Conservation (phyloP, 1,140 invertebrate genomes). For the Patella vulgata region DNA sequence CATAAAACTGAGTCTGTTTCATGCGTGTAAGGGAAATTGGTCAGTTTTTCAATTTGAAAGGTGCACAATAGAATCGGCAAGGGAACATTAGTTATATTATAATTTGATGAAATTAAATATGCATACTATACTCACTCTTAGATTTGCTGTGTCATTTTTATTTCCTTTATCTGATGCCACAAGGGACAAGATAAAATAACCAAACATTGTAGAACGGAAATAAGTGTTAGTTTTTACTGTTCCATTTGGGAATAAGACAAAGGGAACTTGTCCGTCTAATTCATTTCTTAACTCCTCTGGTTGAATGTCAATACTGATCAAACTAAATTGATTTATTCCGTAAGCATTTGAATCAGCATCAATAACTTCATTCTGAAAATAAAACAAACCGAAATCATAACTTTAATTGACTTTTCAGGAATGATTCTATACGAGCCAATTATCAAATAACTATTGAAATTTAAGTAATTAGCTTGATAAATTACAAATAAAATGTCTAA, state of each 20-base stretch:
- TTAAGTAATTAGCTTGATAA: not conserved
- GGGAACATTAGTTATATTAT: not conserved
- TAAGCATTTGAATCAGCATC: slow-evolving; percentile 84
- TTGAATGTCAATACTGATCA: slow-evolving; percentile 79
- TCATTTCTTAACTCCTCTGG: slow-evolving; percentile 63
- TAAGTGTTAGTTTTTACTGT: slow-evolving; percentile 91
- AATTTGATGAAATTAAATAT: not conserved
- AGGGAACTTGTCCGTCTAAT: slow-evolving; percentile 80
- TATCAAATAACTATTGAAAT: not conserved
- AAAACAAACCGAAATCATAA: no score
- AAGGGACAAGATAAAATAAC: slow-evolving; percentile 93
- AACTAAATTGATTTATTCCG: slow-evolving; percentile 80
- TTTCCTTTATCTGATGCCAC: slow-evolving; percentile 86
- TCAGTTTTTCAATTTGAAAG: no score
- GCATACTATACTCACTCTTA: slow-evolving; percentile 53
- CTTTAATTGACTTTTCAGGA: not conserved
- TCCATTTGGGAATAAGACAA: slow-evolving; percentile 82
- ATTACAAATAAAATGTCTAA: no score
- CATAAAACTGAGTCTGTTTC: no score
- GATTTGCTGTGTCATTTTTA: slow-evolving; percentile 69
- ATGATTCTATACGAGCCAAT: not conserved
- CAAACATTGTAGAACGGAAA: slow-evolving; percentile 95
- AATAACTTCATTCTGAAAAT: slow-evolving; percentile 73
- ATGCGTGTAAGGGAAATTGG: no score
- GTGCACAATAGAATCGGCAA: not conserved